A percentile compares a stretch with the other conserved stretches of the same genome.
Evolutionary conservation across 2,113 vertebrate genomes (phyloP).

Genomic region (Carassius auratus): DNA sequence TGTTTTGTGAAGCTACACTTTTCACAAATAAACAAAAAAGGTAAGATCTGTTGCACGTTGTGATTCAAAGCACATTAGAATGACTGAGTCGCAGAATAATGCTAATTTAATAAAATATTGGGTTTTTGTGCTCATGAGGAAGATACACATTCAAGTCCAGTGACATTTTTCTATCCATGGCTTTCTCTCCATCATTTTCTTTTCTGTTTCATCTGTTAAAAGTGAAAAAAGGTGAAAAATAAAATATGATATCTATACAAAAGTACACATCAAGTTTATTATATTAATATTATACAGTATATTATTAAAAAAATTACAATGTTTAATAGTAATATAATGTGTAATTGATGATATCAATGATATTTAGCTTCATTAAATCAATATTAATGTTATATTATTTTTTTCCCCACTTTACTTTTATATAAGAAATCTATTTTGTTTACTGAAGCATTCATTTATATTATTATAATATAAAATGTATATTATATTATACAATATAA

Average conservation of each 20-base stretch:
- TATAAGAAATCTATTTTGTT: no score
- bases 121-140: neutral
- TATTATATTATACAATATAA: no score
- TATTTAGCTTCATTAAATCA: no score
- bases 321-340: no score
- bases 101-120: neutral
- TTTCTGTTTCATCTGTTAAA: neutral
- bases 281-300: no score
- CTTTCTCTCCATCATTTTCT: neutral
- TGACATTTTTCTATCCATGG: neutral
- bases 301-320: no score
- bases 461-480: no score
- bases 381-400: no score
- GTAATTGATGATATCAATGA: no score
- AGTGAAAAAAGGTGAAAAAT: neutral
- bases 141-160: neutral
- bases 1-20: constrained; percentile 74
- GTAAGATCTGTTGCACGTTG: neutral
- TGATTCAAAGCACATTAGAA: constrained; percentile 11
- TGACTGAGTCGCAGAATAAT: neutral
- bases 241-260: neutral
- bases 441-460: no score
- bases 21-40: constrained; percentile 71
- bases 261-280: no score
- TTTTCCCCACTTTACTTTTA: no score